Evolutionary conservation across 53 echinoderm and acorn worm genomes (phyloP), one percentile per base, ranked within the genome.

Genomic region (Crossaster papposus): DNA sequence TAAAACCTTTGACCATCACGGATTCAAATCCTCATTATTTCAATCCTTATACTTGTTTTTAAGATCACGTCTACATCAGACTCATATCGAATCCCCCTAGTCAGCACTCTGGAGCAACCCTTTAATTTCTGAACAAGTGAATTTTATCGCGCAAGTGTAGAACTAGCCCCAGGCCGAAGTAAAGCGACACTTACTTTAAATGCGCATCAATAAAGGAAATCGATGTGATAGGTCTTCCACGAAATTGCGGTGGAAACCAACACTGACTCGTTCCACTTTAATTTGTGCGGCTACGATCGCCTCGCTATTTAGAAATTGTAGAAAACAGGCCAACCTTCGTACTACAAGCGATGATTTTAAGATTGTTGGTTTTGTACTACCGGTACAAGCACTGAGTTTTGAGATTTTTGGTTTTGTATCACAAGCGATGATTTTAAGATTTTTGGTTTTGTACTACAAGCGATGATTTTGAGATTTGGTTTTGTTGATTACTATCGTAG

Each of bases 171-270:
- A 6, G 54, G 79, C 52, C 26, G 24, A 23, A 18, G 55, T 79
- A 54, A 79, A 79, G 79, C 28, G 79, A 79, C 79, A 79, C 79
- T 79, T 52, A 53, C 79, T 79, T 51, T 52, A 79, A 55, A 51
- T 30, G 79, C 29, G 51, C 55, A 53, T 51, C 79, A 10, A 28
- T 79, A 79, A 29, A 20, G 79, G 79, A 79, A 79, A 79, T 79
- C 79, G 52, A 79, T 79, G 79, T 79, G 79, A 79, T 79, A 54
- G 54, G 52, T 52, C 52, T 79, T 28, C 52, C 51, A 52, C 79
- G 52, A n/a, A 4, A 54, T 54, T 79, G 31, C 79, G 5, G 79
- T 30, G 12, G 79, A 52, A 79, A 55, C n/a, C 51, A 24, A 30
- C 79, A 79, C 31, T 23, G 50, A 50, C 24, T 44, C 9, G 44